These are phyloP conservation scores for Calephelis perditalis DNA, from an alignment of 2,888 invertebrate species.

Conservation along the genomic window DNA sequence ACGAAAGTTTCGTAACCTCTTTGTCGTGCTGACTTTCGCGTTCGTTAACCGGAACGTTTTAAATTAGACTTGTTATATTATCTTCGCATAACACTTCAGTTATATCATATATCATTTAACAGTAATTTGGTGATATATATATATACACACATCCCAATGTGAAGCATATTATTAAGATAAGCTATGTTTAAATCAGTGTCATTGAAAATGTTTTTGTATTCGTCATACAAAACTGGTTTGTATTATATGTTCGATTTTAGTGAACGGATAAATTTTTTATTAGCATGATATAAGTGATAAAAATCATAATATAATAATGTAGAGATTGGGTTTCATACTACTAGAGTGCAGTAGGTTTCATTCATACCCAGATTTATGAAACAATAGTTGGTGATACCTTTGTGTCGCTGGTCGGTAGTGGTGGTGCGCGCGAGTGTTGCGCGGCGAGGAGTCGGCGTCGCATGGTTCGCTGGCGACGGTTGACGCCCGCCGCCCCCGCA, in stretches of 20 bases:
- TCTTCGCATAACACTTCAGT: conserved; percentile 36
- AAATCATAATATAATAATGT: no score
- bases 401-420: conserved; percentile 11
- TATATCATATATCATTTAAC: conserved; percentile 29
- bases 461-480: conserved; percentile 66
- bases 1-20: conserved; percentile 67
- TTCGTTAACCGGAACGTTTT: conserved; percentile 55
- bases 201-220: no score
- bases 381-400: no score
- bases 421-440: conserved; percentile 54
- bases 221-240: no score
- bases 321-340: no score
- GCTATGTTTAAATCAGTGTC: no score
- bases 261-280: no score
- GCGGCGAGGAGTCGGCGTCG: conserved; percentile 54
- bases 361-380: no score
- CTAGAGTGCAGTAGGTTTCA: no score
- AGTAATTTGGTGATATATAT: conserved; percentile 20
- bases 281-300: no score
- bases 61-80: conserved; percentile 40
- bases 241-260: no score
- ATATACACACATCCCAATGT: not conserved
- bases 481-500: conserved; percentile 48
- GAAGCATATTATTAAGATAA: not conserved
- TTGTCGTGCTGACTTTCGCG: conserved; percentile 66